Conservation (phyloP, 2,113 vertebrate species). For the Pachycephala philippinensis region DNA sequence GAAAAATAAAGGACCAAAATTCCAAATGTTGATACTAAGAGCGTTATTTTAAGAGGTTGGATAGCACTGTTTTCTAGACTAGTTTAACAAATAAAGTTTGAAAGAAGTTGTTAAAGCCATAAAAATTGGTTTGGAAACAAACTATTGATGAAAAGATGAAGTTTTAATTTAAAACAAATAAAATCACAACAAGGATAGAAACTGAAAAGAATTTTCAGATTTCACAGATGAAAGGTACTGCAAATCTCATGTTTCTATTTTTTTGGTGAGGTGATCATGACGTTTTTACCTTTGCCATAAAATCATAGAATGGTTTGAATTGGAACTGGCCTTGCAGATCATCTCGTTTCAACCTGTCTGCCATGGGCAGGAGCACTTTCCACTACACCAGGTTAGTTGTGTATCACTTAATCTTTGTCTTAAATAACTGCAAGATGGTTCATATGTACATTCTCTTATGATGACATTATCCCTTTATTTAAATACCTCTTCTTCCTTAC, state of each 20-base stretch:
- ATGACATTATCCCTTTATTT: background rate
- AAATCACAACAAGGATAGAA: background rate
- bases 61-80: background rate
- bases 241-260: background rate
- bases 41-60: background rate
- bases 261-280: background rate
- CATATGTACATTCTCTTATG: background rate
- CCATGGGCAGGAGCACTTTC: accelerated
- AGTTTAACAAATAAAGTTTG: background rate
- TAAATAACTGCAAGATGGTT: background rate
- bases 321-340: background rate
- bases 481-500: background rate
- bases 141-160: background rate
- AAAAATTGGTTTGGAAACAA: background rate
- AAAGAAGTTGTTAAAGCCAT: background rate
- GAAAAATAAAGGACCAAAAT: background rate
- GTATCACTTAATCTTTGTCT: background rate
- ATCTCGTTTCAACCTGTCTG: background rate
- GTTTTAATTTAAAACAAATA: background rate
- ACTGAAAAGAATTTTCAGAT: background rate
- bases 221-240: background rate
- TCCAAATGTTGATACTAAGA: background rate
- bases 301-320: background rate
- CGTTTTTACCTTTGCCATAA: background rate
- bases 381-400: background rate